These are phyloP conservation scores for Nymphalis polychloros DNA, from an alignment of 2,888 invertebrate genomes.

Conservation along the genomic window DNA sequence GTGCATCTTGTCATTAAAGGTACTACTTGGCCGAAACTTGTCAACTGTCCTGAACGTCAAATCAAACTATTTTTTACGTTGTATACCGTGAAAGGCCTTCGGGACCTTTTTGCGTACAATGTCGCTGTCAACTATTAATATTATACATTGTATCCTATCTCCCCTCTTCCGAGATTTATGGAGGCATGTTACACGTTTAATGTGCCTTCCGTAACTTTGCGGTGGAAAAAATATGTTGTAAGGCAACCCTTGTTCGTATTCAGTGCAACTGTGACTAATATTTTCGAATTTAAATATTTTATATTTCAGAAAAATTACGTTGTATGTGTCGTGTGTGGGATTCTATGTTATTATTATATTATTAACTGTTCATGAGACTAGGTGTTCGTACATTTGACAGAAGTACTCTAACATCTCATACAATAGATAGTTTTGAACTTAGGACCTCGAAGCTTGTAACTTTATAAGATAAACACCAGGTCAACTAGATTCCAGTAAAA, in stretches of 20 bases:
- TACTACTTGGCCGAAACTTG: constrained; percentile 10
- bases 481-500: too few species aligned
- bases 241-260: not conserved
- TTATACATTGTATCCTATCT: constrained; percentile 6
- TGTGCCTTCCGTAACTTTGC: constrained; percentile 4
- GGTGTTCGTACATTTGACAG: too few species aligned
- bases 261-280: too few species aligned
- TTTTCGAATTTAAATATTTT: too few species aligned
- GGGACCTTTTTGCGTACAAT: constrained; percentile 2
- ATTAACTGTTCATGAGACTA: too few species aligned
- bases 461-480: too few species aligned
- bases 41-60: constrained; percentile 20
- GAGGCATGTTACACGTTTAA: constrained; percentile 11
- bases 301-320: too few species aligned
- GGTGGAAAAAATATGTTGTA: constrained; percentile 1
- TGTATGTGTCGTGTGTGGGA: too few species aligned
- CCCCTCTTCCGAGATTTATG: constrained; percentile 7
- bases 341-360: too few species aligned
- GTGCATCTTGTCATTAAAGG: not conserved
- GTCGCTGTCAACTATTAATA: constrained; percentile 10
- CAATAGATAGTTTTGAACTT: too few species aligned
- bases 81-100: constrained; percentile 17
- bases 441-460: too few species aligned
- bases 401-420: too few species aligned
- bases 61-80: constrained; percentile 22